Percentiles rank a stretch among this genome's conserved stretches.
These are phyloP conservation scores for Eulithis prunata DNA, from an alignment of 2,888 invertebrate species.

Conservation along the genomic window DNA sequence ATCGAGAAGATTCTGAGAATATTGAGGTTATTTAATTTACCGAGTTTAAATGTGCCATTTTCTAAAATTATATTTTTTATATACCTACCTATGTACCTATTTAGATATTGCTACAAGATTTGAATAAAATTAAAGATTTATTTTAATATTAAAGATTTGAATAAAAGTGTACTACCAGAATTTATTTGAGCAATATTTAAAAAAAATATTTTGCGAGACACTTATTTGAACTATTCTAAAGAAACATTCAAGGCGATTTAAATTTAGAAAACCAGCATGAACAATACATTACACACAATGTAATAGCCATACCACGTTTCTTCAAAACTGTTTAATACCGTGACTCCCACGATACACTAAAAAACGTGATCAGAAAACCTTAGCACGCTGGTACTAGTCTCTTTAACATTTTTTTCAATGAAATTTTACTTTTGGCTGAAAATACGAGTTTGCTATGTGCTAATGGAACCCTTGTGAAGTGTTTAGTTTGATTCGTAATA, in stretches of 20 bases:
- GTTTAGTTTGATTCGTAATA: too few relatives aligned
- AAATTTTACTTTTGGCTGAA: slow-evolving; percentile 3
- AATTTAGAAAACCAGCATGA: slow-evolving; percentile 1
- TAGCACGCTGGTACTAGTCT: neutral
- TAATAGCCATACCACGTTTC: slow-evolving; percentile 3
- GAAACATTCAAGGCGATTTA: neutral
- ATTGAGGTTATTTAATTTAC: neutral
- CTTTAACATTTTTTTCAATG: neutral
- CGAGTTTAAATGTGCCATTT: neutral
- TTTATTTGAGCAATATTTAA: too few relatives aligned
- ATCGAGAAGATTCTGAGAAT: neutral
- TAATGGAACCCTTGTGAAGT: neutral
- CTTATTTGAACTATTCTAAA: neutral
- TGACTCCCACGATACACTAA: neutral
- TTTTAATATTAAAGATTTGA: too few relatives aligned
- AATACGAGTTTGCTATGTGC: neutral
- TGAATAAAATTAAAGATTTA: too few relatives aligned
- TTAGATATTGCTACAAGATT: too few relatives aligned
- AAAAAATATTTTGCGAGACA: too few relatives aligned
- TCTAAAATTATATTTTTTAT: too few relatives aligned
- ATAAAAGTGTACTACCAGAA: too few relatives aligned
- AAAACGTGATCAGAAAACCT: slow-evolving; percentile 3
- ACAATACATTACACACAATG: neutral
- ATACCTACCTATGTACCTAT: too few relatives aligned
- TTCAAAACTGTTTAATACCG: slow-evolving; percentile 1